Conservation (phyloP, 1,140 invertebrate genomes). For the Musca domestica region DNA sequence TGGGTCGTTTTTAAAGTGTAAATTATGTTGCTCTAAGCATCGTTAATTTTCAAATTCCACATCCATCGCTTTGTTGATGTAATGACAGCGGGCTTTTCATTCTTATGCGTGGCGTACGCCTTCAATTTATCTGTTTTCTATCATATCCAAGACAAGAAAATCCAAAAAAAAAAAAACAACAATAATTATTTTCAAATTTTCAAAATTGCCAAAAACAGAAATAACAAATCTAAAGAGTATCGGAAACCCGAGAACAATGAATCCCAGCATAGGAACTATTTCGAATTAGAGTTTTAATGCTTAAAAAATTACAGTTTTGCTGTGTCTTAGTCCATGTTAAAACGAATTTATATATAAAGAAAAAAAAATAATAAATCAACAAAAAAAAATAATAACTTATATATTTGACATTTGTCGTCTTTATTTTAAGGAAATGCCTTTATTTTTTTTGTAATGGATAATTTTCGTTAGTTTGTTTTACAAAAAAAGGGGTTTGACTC, state of each 20-base stretch:
- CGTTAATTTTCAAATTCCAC: too few relatives aligned
- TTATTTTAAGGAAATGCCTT: too few relatives aligned
- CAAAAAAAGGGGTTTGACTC: too few relatives aligned
- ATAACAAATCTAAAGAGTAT: background rate
- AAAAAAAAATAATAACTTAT: slow-evolving; percentile 13
- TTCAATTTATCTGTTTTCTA: background rate
- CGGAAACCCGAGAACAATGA: background rate
- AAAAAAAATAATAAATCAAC: background rate
- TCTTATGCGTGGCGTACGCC: too few relatives aligned
- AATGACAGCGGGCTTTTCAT: too few relatives aligned
- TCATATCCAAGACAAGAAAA: background rate
- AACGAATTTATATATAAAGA: slow-evolving; percentile 28
- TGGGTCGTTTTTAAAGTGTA: too few relatives aligned
- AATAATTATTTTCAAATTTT: background rate
- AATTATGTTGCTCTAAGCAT: too few relatives aligned
- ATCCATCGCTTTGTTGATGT: too few relatives aligned
- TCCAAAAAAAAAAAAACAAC: slow-evolving; percentile 1
- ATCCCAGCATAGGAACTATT: background rate
- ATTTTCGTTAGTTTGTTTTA: too few relatives aligned
- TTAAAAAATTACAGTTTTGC: slow-evolving; percentile 26
- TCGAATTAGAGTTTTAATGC: slow-evolving; percentile 21
- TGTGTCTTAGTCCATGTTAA: slow-evolving; percentile 30
- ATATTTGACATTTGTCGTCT: too few relatives aligned
- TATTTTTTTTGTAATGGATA: too few relatives aligned
- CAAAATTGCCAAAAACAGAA: slow-evolving; percentile 21